Evolutionary conservation across 2,888 invertebrate species (phyloP), one percentile per base, ranked within the genome.

Genomic region (Stenodera caucasica): DNA sequence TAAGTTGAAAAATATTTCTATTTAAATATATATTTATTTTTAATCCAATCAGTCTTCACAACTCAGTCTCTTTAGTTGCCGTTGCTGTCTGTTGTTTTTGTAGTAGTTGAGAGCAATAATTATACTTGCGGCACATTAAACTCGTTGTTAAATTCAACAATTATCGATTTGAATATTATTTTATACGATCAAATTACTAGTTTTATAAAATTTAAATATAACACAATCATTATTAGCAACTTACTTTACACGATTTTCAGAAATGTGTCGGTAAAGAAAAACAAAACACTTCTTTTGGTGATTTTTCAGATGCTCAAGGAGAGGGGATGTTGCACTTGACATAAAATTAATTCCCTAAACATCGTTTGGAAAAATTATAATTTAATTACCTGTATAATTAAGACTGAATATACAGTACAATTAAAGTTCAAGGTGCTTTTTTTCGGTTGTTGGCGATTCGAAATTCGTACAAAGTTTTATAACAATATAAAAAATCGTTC

Each of bases 111-210:
- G 35, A 40, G 54, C 50, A 23, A 29, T 35, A 32, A 61, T 51
- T 51, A 21, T 21, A 12, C 50, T 61, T 54, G 57, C 61, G 57
- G 61, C 61, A 61, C 57, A 61, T 61, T 26, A 49, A 57, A 55
- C 54, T 61, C 57, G 61, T 61, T 55, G 61, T 57, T 61, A 49
- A n/a, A n/a, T 32, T 35, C 23, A 14, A 23, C 9, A 14, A 35
- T 56, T 55, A 56, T 56, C 26, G 55, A 56, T 56, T 56, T 33
- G 37, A 15, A 29, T 40, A 2, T 9, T 40, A 9, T 40, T 18
- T 9, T 9, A 29, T 8, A 14, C 14, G 8, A 40, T 40, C 18
- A 15, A 40, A 18, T 9, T 18, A 29, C 33, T 12, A n/a, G 11
- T 33, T 33, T 33, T 33, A n/a, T n/a, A n/a, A n/a, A n/a, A n/a